These are phyloP conservation scores for Pangasius krempfi DNA, from an alignment of 2,797 vertebrate species.

Conservation along the genomic window DNA sequence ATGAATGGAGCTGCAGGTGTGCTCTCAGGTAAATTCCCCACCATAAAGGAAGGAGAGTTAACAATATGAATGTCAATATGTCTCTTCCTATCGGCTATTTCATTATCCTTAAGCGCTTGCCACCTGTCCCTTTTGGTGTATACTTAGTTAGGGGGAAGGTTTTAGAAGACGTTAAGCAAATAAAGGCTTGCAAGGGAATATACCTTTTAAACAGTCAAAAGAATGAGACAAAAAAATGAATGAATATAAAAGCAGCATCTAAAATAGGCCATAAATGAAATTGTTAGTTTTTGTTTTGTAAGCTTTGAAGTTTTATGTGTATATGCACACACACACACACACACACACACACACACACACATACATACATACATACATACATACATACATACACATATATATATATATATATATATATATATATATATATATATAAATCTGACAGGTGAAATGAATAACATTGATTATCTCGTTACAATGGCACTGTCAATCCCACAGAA, in stretches of 20 bases:
- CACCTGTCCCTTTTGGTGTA: slow-evolving; percentile 61
- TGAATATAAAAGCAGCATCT: neutral
- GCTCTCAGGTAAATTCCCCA: slow-evolving; percentile 62
- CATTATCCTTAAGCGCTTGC: slow-evolving; percentile 52
- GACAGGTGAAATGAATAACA: too few relatives aligned
- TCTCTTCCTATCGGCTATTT: slow-evolving; percentile 46
- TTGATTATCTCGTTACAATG: too few relatives aligned
- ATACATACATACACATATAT: too few relatives aligned
- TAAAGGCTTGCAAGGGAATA: slow-evolving; percentile 43
- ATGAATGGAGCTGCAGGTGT: slow-evolving; percentile 45
- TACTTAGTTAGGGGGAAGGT: slow-evolving; percentile 59
- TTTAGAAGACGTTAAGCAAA: slow-evolving; percentile 53
- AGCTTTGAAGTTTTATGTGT: neutral
- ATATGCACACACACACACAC: too few relatives aligned
- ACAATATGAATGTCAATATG: slow-evolving; percentile 49
- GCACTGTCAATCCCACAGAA: too few relatives aligned
- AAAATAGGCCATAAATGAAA: neutral
- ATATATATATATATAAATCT: neutral
- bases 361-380: too few relatives aligned
- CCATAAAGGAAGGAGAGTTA: slow-evolving; percentile 44
- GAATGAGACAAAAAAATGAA: slow-evolving; percentile 18
- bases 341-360: too few relatives aligned
- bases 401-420: too few relatives aligned
- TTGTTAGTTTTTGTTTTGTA: slow-evolving; percentile 5
- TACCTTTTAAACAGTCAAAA: slow-evolving; percentile 48